A percentile compares a stretch with the other conserved stretches of the same genome.
phyloP scores from a whole-genome alignment of 2,888 invertebrate species.

The Steinernema scapterisci region DNA sequence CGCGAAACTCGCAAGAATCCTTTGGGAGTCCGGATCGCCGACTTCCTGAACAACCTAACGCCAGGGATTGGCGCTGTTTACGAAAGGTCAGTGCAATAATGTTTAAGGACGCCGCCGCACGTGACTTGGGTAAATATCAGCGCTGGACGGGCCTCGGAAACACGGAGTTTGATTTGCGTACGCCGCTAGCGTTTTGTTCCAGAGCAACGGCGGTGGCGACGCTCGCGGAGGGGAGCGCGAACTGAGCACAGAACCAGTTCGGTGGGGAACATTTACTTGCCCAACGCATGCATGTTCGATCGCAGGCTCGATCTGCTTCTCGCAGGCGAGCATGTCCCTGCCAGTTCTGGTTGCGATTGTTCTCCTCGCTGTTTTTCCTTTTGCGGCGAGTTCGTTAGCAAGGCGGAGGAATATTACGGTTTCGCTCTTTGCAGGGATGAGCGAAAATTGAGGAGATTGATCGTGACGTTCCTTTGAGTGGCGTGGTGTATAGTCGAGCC shows the following conservation, averaged over 20 bases:
- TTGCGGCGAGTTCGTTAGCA: neutral
- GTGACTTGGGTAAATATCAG: too few species aligned
- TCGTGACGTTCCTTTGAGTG: neutral
- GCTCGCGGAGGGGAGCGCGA: neutral
- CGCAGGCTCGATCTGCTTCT: constrained; percentile 15
- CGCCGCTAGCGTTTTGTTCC: neutral
- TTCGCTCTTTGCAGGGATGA: neutral
- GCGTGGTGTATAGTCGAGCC: neutral
- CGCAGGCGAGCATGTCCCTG: neutral
- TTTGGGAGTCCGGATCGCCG: constrained; percentile 12
- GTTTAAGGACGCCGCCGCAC: too few species aligned
- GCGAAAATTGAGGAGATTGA: neutral
- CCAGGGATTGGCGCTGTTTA: constrained; percentile 21
- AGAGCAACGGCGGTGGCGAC: neutral
- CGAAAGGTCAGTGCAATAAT: neutral
- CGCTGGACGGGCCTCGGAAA: too few species aligned
- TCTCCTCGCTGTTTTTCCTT: neutral
- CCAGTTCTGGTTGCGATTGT: constrained; percentile 1
- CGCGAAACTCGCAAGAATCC: neutral
- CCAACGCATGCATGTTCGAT: constrained; percentile 14
- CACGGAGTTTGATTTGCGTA: neutral
- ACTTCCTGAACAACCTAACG: constrained; percentile 18
- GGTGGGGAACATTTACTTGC: constrained; percentile 28
- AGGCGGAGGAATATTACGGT: neutral
- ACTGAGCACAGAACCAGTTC: constrained; percentile 22